Evolutionary conservation across 2,113 vertebrate genomes (phyloP).

Genomic region (Tinamus guttatus): DNA sequence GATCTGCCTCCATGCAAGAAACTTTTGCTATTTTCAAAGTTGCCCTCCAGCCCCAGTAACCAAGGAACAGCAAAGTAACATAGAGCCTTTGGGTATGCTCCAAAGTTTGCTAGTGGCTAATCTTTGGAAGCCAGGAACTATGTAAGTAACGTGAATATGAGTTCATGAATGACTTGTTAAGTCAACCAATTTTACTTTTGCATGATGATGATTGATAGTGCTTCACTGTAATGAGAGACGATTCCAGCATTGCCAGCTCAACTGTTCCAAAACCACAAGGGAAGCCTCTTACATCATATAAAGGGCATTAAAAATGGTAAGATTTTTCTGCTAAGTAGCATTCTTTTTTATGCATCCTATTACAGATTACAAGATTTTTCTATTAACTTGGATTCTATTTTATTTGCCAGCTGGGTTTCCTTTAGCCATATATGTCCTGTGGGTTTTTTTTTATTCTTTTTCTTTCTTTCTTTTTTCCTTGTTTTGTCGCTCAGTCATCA

Average conservation of each 20-base stretch:
- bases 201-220: background rate
- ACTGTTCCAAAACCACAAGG: background rate
- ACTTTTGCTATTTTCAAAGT: background rate
- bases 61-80: background rate
- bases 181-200: background rate
- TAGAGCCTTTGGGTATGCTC: background rate
- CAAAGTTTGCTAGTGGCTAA: background rate
- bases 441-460: background rate
- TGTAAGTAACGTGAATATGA: background rate
- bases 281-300: background rate
- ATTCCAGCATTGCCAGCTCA: background rate
- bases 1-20: background rate
- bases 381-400: background rate
- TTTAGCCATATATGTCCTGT: background rate
- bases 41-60: background rate
- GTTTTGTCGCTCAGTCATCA: constrained; percentile 23
- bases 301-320: background rate
- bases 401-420: constrained; percentile 10
- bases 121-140: background rate
- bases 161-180: background rate
- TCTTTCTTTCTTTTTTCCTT: background rate
- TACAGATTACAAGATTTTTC: background rate
- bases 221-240: background rate
- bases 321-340: background rate
- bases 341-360: background rate